These are phyloP conservation scores for Hypothenemus hampei DNA, from an alignment of 1,140 invertebrate genomes.

Conservation along the genomic window DNA sequence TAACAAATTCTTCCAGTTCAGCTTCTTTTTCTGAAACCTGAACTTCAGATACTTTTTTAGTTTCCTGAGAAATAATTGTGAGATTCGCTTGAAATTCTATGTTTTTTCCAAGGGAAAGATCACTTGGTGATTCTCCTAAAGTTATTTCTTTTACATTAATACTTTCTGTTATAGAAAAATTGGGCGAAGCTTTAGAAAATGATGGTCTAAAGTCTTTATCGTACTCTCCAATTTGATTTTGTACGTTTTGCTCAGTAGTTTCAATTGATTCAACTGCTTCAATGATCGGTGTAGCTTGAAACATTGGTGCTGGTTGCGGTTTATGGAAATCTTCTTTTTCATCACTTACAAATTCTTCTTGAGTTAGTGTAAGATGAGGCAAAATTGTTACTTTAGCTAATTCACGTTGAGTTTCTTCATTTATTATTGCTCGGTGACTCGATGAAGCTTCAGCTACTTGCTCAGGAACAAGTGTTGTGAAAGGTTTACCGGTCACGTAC, in stretches of 20 bases:
- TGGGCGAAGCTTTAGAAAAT: constrained; percentile 49
- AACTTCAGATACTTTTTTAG: constrained; percentile 57
- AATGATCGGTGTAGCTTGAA: constrained; percentile 49
- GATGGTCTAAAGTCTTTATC: constrained; percentile 47
- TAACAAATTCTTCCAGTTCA: constrained; percentile 45
- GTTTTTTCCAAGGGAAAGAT: constrained; percentile 34
- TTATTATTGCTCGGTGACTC: constrained; percentile 32
- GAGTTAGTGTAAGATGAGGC: constrained; percentile 6
- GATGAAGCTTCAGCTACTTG: constrained; percentile 52
- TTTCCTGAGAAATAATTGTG: constrained; percentile 57
- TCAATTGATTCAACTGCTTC: constrained; percentile 56
- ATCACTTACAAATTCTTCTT: constrained; percentile 12
- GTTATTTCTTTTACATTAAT: constrained; percentile 54
- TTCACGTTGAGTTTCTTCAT: constrained; percentile 1
- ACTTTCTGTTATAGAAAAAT: constrained; percentile 54
- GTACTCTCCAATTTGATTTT: constrained; percentile 52
- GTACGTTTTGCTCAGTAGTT: constrained; percentile 55
- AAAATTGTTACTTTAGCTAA: constrained; percentile 19
- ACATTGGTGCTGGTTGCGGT: not conserved
- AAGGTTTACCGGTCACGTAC: constrained; percentile 33
- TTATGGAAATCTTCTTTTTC: constrained; percentile 25
- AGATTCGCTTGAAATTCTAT: constrained; percentile 48
- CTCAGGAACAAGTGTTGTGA: constrained; percentile 43
- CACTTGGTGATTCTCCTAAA: constrained; percentile 41
- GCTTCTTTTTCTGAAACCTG: constrained; percentile 56